Evolutionary conservation across 37 sponge, comb jelly and placozoan species (phyloP).

Genomic region (Spongilla lacustris): DNA sequence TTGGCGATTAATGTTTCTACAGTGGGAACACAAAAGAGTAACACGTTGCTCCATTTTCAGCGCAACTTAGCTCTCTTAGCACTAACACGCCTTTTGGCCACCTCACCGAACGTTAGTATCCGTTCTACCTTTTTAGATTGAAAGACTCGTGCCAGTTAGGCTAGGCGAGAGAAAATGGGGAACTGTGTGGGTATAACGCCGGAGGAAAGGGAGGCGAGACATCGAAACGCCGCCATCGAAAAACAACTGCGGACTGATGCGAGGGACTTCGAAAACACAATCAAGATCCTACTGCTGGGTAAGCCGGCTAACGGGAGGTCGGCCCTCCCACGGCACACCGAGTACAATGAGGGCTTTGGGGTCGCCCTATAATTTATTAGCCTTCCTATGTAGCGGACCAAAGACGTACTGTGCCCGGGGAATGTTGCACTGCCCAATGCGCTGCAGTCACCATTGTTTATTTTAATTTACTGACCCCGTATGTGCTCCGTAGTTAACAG

Average conservation of each 20-base stretch:
- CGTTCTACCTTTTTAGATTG: neutral
- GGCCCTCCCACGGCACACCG: neutral
- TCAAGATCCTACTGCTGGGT: slow-evolving; percentile 95
- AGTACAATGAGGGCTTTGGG: neutral
- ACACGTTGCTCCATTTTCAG: neutral
- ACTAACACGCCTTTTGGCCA: neutral
- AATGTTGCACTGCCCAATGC: too few relatives aligned
- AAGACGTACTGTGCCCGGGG: too few relatives aligned
- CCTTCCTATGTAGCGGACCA: too few relatives aligned
- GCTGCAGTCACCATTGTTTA: too few relatives aligned
- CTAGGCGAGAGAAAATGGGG: slow-evolving; percentile 61
- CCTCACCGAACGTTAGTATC: neutral
- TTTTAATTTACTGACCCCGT: too few relatives aligned
- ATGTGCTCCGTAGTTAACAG: too few relatives aligned
- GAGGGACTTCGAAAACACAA: slow-evolving; percentile 79
- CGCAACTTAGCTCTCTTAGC: neutral
- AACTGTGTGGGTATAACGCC: slow-evolving; percentile 62
- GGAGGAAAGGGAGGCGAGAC: slow-evolving; percentile 85
- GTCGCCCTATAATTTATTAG: too few relatives aligned
- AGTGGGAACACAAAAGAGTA: neutral
- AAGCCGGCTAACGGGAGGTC: neutral
- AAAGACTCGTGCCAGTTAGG: neutral
- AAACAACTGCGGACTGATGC: slow-evolving; percentile 74
- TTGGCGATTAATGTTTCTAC: neutral
- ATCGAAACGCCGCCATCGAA: slow-evolving; percentile 81